Base-by-base conservation (phyloP, 2,888 invertebrate species). In the Nomada ruficornis region DNA sequence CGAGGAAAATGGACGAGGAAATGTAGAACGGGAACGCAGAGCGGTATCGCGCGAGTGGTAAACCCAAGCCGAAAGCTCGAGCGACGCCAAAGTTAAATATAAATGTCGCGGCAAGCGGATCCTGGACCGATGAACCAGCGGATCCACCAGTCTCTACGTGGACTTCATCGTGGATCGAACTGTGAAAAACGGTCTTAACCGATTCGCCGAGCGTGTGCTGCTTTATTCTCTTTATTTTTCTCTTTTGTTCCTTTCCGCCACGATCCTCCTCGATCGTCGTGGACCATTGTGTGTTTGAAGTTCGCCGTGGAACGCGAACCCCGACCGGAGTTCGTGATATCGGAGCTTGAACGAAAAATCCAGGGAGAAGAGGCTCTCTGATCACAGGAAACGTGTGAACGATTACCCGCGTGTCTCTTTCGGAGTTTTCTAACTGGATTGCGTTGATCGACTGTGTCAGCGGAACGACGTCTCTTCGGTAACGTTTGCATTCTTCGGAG, bases 21-120 rank as follows among this genome's bases (percentile, higher is more conserved):
- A 81, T 67, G 75, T 75, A 57, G 75, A 75, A 75, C 80, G 81
- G 57, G 81, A 82, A 52, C 80, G 80, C 26, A 13, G 26, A 63
- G 65, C 70, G 64, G 82, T 59, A 71, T 81, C 81, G 59, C 67
- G 67, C 63, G 73, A 57, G 73, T 13, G 63, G 64, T 54, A 69
- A 65, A 44, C 55, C 80, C 70, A 75, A 82, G 81, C 47, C 57
- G 82, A 82, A 80, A 74, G 71, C 63, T 82, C 76, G 81, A 78
- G 77, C 77, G 71, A 77, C 77, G 94, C 94, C 94, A 94, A 93
- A 93, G 93, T 94, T 94, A 94, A 94, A 94, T 94, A 94, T 94
- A 94, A 93, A 91, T 90, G 92, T 89, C 91, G 89, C 89, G 88
- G 91, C 90, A 77, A 90, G 89, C 89, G 91, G 65, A 50, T 91